Conservation (phyloP, 1,140 invertebrate genomes). For the Pararge aegeria region DNA sequence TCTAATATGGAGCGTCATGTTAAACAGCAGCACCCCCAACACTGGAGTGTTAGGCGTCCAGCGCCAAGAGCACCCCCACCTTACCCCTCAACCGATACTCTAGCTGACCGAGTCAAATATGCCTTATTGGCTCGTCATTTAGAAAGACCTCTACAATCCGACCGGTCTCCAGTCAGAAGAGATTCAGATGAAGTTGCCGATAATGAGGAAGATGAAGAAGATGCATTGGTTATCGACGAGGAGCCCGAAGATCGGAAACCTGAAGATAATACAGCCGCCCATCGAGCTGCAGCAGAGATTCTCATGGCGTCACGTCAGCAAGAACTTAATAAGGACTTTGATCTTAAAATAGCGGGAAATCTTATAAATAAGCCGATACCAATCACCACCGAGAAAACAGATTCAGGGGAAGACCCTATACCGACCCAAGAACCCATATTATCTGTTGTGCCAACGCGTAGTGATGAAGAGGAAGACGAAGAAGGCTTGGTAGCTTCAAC, state of each 20-base stretch:
- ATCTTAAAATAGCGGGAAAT: constrained; percentile 76
- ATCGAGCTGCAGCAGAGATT: constrained; percentile 78
- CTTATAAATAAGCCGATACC: constrained; percentile 79
- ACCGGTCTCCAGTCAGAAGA: constrained; percentile 71
- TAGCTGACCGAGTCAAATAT: constrained; percentile 88
- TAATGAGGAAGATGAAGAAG: constrained; percentile 85
- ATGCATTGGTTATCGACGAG: constrained; percentile 86
- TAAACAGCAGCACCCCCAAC: constrained; percentile 95
- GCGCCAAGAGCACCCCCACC: constrained; percentile 69
- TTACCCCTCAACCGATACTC: constrained; percentile 66
- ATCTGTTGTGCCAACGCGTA: constrained; percentile 69
- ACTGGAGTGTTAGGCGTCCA: constrained; percentile 89
- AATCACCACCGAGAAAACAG: constrained; percentile 89
- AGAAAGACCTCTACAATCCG: constrained; percentile 80
- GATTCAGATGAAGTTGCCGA: constrained; percentile 81
- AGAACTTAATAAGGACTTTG: constrained; percentile 73
- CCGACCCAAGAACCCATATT: constrained; percentile 42
- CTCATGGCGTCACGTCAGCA: constrained; percentile 71
- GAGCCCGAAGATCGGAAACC: constrained; percentile 60
- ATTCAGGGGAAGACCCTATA: constrained; percentile 52
- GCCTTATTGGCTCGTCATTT: constrained; percentile 89
- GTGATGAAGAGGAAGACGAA: constrained; percentile 84
- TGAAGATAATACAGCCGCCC: constrained; percentile 76
- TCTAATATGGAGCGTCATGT: constrained; percentile 97
- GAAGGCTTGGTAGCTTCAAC: constrained; percentile 86